A percentile compares a stretch with the other conserved stretches of the same genome.
Evolutionary conservation across 2,888 invertebrate species (phyloP).

Genomic region (Apamea anceps): DNA sequence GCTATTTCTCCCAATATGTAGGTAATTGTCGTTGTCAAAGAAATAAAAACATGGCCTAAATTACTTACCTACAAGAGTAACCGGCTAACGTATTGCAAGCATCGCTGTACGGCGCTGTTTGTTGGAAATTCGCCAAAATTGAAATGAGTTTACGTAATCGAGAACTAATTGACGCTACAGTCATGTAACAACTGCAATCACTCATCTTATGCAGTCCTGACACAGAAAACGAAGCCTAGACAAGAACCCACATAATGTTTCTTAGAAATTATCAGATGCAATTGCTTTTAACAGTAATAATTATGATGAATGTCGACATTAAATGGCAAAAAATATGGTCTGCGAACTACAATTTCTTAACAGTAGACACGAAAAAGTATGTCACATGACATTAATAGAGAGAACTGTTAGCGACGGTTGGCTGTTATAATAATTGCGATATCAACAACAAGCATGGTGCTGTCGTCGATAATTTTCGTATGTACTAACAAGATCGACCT

Average conservation of each 20-base stretch:
- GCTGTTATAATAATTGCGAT: conserved; percentile 54
- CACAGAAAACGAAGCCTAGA: conserved; percentile 30
- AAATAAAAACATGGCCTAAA: conserved; percentile 34
- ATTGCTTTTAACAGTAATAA: conserved; percentile 51
- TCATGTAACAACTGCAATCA: conserved; percentile 61
- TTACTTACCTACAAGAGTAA: conserved; percentile 27
- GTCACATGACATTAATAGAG: conserved; percentile 64
- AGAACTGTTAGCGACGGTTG: conserved; percentile 54
- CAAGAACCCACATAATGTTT: conserved; percentile 27
- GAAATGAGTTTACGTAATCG: conserved; percentile 58
- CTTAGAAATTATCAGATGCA: conserved; percentile 52
- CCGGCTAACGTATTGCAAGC: conserved; percentile 28
- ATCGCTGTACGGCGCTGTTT: conserved; percentile 8
- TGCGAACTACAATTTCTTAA: conserved; percentile 47
- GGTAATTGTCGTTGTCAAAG: conserved; percentile 1
- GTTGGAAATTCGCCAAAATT: conserved; percentile 60
- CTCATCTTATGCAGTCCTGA: conserved; percentile 52
- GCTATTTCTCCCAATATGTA: neutral
- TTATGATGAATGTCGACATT: conserved; percentile 53
- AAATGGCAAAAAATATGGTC: conserved; percentile 54
- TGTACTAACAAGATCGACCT: conserved; percentile 52
- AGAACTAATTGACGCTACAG: conserved; percentile 50
- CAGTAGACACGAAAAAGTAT: conserved; percentile 54
- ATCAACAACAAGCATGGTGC: conserved; percentile 42
- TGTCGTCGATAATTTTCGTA: conserved; percentile 50